Evolutionary conservation across 2,797 vertebrate genomes (phyloP).

Genomic region (Phataginus tricuspis): DNA sequence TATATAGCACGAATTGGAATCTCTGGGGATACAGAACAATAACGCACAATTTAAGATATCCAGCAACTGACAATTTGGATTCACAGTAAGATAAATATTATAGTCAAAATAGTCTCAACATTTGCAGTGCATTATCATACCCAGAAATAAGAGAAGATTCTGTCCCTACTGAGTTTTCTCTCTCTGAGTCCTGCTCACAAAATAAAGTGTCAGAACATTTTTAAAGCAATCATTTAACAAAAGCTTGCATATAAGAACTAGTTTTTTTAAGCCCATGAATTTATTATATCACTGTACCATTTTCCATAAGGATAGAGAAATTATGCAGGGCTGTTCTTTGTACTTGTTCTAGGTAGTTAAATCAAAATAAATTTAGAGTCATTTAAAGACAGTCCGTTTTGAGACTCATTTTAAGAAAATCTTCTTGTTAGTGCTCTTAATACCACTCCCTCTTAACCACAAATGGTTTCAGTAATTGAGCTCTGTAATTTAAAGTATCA

Average conservation of each 20-base stretch:
- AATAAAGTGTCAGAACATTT: slow-evolving; percentile 43
- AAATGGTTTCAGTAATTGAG: slow-evolving; percentile 62
- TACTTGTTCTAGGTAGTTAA: slow-evolving; percentile 31
- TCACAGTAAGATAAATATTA: slow-evolving; percentile 45
- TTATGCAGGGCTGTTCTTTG: background rate
- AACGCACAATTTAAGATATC: slow-evolving; percentile 33
- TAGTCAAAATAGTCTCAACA: slow-evolving; percentile 41
- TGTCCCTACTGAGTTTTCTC: slow-evolving; percentile 24
- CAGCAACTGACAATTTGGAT: slow-evolving; percentile 19
- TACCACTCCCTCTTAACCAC: slow-evolving; percentile 69
- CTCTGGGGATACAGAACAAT: background rate
- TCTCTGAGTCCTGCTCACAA: slow-evolving; percentile 11
- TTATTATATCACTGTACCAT: slow-evolving; percentile 32
- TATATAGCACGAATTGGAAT: background rate
- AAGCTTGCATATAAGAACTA: slow-evolving; percentile 50
- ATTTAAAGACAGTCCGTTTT: slow-evolving; percentile 12
- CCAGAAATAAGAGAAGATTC: slow-evolving; percentile 4
- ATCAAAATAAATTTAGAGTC: slow-evolving; percentile 52
- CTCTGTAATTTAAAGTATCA: slow-evolving; percentile 70
- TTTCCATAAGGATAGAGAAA: slow-evolving; percentile 16
- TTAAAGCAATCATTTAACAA: slow-evolving; percentile 59
- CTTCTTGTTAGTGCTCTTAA: slow-evolving; percentile 57
- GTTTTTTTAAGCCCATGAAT: background rate
- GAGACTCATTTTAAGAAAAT: slow-evolving; percentile 56
- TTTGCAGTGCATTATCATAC: slow-evolving; percentile 37